Percentiles rank a stretch among this genome's conserved stretches.
phyloP scores from a whole-genome alignment of 2,888 invertebrate species.

The Hydropsyche betteni region DNA sequence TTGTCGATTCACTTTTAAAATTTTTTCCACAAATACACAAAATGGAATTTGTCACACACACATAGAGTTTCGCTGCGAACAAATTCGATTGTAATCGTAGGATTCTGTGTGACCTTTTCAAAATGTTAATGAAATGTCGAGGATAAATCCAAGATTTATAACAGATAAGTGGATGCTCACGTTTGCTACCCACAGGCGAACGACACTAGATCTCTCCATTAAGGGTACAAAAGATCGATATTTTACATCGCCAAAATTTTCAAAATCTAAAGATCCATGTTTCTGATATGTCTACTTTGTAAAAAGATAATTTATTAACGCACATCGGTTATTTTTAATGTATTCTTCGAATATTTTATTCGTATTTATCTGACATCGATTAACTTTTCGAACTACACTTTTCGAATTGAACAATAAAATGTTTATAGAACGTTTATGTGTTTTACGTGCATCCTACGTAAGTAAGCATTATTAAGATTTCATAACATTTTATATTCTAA shows the following conservation, averaged over 20 bases:
- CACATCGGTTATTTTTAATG: background rate
- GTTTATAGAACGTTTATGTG: constrained; percentile 6
- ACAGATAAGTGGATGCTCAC: constrained; percentile 29
- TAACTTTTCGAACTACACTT: background rate
- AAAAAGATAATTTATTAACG: background rate
- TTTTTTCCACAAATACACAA: background rate
- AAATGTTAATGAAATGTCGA: constrained; percentile 33
- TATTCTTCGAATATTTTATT: too few relatives aligned
- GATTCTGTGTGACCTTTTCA: constrained; percentile 19
- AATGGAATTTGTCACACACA: constrained; percentile 27
- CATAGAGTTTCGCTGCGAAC: background rate
- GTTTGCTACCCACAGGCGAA: constrained; percentile 16
- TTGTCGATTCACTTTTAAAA: too few relatives aligned
- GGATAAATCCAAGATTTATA: constrained; percentile 32
- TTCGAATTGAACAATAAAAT: background rate
- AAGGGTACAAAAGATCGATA: too few relatives aligned
- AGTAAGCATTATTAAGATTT: constrained; percentile 7
- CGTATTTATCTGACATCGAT: background rate
- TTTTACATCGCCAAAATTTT: too few relatives aligned
- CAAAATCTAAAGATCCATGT: too few relatives aligned
- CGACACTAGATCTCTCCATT: background rate
- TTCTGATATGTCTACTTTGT: too few relatives aligned
- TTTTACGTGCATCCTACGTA: constrained; percentile 2
- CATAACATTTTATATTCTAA: background rate
- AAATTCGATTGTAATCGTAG: constrained; percentile 33